Evolutionary conservation across 1,140 invertebrate species (phyloP).

Genomic region (Palaemon carinicauda): DNA sequence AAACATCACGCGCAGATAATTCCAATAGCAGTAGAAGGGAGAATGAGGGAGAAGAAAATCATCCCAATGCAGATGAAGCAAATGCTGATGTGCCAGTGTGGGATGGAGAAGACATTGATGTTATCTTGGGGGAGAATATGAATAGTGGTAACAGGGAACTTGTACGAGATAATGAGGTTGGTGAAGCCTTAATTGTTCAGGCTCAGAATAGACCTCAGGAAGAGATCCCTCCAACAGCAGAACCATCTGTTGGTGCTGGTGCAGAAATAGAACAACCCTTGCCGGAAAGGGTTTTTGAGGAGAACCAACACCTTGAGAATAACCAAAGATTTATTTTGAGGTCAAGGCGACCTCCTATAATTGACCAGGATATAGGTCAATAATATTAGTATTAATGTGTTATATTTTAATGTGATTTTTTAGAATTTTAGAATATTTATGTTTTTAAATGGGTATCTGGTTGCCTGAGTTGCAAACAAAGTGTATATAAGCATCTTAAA

Average conservation of each 20-base stretch:
- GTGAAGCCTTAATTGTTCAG: slow-evolving; percentile 20
- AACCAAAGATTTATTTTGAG: slow-evolving; percentile 21
- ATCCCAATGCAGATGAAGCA: not conserved
- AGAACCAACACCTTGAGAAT: not conserved
- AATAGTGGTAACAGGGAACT: slow-evolving; percentile 18
- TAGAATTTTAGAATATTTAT: not conserved
- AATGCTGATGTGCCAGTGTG: slow-evolving; percentile 18
- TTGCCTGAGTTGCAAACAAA: too few species aligned
- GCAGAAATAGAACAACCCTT: not conserved
- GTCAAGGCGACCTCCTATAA: slow-evolving; percentile 9
- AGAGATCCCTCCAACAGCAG: not conserved
- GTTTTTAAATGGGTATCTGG: not conserved
- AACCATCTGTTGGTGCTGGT: not conserved
- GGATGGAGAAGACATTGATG: slow-evolving; percentile 34
- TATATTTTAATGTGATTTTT: not conserved
- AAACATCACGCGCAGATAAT: not conserved
- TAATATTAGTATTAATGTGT: not conserved
- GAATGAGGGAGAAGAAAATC: not conserved
- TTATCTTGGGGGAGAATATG: slow-evolving; percentile 48
- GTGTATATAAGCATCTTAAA: too few species aligned
- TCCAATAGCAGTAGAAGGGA: not conserved
- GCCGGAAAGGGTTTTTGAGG: not conserved
- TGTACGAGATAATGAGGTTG: slow-evolving; percentile 42
- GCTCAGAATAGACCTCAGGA: not conserved
- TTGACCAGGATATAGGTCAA: slow-evolving; percentile 47